Base-by-base conservation (phyloP, 2,113 vertebrate genomes). In the Corydoras sp. region DNA sequence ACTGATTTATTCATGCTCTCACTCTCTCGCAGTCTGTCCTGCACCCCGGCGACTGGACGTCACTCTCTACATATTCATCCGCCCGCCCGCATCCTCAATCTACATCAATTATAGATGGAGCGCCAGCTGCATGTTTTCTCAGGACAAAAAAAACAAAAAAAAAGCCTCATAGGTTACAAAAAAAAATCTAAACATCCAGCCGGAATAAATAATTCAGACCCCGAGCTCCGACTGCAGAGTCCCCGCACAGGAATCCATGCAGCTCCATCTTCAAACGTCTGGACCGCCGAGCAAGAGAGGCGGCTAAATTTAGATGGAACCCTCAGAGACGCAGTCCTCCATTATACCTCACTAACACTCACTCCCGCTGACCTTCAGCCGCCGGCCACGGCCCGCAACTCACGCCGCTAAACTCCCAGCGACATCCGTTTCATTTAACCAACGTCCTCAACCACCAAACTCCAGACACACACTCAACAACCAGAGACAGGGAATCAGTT, bases 1-100 rank as follows among this genome's bases (percentile, higher is more conserved):
- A 50, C 48, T 79, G 68, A 79, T 76, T 79, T 76, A 79, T 79
- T 76, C 51, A 76, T 73, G 31, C n/a, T 51, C 65, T 35, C 13
- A 15, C 55, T 55, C 58, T 74, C 10, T 68, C 58, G 49, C 48
- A 30, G 18, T 61, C 54, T 18, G 61, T 32, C 73, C 53, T 75
- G 66, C 58, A 67, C 69, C 62, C 69, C 59, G 29, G 24, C 60
- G n/a, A 48, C 56, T 43, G 14, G 29, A 65, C 62, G 8, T 55
- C 62, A 70, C 29, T 62, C 51, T 30, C 65, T 31, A 18, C 61
- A 61, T 69, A 65, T 69, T 69, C 64, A 64, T 73, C 31, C n/a
- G 56, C 4, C 31, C n/a, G 56, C 4, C 9, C 30, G 29, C 29
- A 70, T 55, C 31, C 11, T n/a, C 65, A 48, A 65, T 69, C 8